Conservation (phyloP, 2,888 invertebrate species). For the Brachypalpus laphriformis region DNA sequence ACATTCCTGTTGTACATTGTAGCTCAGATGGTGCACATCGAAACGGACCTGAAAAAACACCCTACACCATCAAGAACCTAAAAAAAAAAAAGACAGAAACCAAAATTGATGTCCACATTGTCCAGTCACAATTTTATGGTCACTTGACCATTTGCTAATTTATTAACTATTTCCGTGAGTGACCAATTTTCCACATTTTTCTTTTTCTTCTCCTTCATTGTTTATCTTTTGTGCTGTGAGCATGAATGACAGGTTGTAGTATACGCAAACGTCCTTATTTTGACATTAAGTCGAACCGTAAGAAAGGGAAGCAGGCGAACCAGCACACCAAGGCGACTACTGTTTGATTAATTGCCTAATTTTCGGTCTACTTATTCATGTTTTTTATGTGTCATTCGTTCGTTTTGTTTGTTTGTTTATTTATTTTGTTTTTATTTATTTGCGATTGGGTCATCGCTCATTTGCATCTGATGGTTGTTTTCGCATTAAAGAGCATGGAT, state of each 20-base stretch:
- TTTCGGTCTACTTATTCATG: conserved; percentile 63
- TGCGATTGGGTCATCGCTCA: conserved; percentile 24
- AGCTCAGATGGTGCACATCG: conserved; percentile 51
- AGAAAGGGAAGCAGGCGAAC: conserved; percentile 29
- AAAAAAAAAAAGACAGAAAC: conserved; percentile 62
- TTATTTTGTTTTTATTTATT: conserved; percentile 2
- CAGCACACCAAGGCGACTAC: conserved; percentile 54
- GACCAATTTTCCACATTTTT: conserved; percentile 76
- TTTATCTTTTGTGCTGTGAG: conserved; percentile 40
- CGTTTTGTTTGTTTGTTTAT: conserved; percentile 7
- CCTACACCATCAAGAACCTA: conserved; percentile 29
- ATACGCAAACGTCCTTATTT: conserved; percentile 64
- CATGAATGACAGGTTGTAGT: conserved; percentile 70
- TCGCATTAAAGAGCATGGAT: conserved; percentile 2
- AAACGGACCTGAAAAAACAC: conserved; percentile 21
- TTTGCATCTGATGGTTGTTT: conserved; percentile 37
- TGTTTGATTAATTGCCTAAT: conserved; percentile 70
- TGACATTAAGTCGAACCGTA: conserved; percentile 57
- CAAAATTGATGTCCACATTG: conserved; percentile 72
- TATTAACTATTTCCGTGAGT: conserved; percentile 77
- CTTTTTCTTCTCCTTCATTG: conserved; percentile 11
- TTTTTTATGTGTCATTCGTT: conserved; percentile 52
- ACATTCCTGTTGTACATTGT: conserved; percentile 38
- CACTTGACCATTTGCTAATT: conserved; percentile 77
- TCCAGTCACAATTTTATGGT: conserved; percentile 76